A percentile compares a stretch with the other conserved stretches of the same genome.
These are phyloP conservation scores for Eurytoma californica DNA, from an alignment of 2,888 invertebrate genomes.

Conservation along the genomic window DNA sequence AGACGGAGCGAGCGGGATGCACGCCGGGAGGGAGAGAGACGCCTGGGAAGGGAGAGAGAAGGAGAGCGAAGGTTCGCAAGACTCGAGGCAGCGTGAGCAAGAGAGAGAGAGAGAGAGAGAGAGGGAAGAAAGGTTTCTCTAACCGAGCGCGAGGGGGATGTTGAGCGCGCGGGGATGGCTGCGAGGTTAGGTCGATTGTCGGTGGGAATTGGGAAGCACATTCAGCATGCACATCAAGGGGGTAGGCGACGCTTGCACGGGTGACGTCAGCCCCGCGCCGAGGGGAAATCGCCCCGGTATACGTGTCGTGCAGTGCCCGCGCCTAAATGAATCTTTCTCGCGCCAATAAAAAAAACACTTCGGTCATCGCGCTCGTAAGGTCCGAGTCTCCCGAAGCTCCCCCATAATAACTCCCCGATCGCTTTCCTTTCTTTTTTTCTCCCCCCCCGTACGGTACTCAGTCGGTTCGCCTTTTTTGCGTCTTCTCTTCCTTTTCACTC, in stretches of 20 bases:
- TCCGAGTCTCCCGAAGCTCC: slow-evolving; percentile 21
- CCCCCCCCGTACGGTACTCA: neutral
- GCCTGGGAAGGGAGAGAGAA: slow-evolving; percentile 75
- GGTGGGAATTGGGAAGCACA: slow-evolving; percentile 57
- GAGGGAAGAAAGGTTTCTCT: slow-evolving; percentile 7
- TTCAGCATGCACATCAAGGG: slow-evolving; percentile 58
- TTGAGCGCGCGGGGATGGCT: slow-evolving; percentile 37
- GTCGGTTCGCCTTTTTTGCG: neutral
- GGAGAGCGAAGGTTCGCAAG: slow-evolving; percentile 53
- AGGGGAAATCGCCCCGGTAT: neutral
- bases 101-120: slow-evolving; percentile 46
- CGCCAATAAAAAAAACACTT: slow-evolving; percentile 53
- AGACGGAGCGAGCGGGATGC: slow-evolving; percentile 42
- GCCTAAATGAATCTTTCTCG: slow-evolving; percentile 53
- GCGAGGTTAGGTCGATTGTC: slow-evolving; percentile 57
- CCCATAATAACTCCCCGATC: neutral
- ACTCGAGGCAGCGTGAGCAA: slow-evolving; percentile 33
- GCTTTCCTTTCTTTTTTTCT: slow-evolving; percentile 2
- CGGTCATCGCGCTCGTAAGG: neutral
- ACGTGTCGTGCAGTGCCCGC: slow-evolving; percentile 1
- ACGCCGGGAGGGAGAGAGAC: slow-evolving; percentile 21
- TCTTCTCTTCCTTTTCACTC: slow-evolving; percentile 13
- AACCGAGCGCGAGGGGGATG: no score
- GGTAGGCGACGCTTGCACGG: slow-evolving; percentile 37
- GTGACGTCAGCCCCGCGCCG: slow-evolving; percentile 57